These are phyloP conservation scores for Diachasmimorpha longicaudata DNA, from an alignment of 1,140 invertebrate species.

Conservation along the genomic window DNA sequence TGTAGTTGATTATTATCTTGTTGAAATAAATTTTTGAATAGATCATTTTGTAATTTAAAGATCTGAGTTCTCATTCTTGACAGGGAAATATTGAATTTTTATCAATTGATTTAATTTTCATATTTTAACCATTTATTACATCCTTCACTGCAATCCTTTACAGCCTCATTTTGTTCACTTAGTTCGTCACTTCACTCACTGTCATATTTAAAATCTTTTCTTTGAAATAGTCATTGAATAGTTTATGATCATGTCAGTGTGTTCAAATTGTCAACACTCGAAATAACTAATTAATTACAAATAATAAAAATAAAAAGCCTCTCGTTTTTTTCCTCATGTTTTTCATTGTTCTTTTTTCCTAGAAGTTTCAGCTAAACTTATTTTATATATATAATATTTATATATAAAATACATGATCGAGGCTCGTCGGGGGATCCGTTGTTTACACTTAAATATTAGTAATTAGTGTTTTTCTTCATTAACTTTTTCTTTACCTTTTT, in stretches of 20 bases:
- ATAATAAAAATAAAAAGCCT: slow-evolving; percentile 60
- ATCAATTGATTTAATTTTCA: slow-evolving; percentile 28
- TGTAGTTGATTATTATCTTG: too few relatives aligned
- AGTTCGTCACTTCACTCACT: slow-evolving; percentile 13
- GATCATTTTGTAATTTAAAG: too few relatives aligned
- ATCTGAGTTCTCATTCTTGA: neutral
- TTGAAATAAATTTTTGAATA: too few relatives aligned
- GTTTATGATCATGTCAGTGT: neutral
- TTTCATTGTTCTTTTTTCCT: slow-evolving; percentile 29
- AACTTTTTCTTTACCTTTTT: slow-evolving; percentile 8
- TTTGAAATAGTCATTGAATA: slow-evolving; percentile 45
- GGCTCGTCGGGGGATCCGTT: slow-evolving; percentile 50
- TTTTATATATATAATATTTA: slow-evolving; percentile 51
- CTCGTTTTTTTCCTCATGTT: slow-evolving; percentile 42
- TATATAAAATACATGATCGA: slow-evolving; percentile 63
- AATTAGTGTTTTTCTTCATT: slow-evolving; percentile 44
- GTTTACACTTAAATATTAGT: slow-evolving; percentile 41
- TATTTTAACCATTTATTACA: slow-evolving; percentile 56
- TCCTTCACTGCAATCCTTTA: slow-evolving; percentile 49
- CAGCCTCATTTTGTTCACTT: slow-evolving; percentile 11
- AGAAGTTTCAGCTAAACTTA: slow-evolving; percentile 38
- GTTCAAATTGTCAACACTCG: slow-evolving; percentile 52
- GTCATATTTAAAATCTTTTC: slow-evolving; percentile 40
- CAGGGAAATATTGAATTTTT: neutral
- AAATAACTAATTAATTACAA: slow-evolving; percentile 56